These are phyloP conservation scores for Ophion ventricosus DNA, from an alignment of 2,888 invertebrate species.

Conservation along the genomic window DNA sequence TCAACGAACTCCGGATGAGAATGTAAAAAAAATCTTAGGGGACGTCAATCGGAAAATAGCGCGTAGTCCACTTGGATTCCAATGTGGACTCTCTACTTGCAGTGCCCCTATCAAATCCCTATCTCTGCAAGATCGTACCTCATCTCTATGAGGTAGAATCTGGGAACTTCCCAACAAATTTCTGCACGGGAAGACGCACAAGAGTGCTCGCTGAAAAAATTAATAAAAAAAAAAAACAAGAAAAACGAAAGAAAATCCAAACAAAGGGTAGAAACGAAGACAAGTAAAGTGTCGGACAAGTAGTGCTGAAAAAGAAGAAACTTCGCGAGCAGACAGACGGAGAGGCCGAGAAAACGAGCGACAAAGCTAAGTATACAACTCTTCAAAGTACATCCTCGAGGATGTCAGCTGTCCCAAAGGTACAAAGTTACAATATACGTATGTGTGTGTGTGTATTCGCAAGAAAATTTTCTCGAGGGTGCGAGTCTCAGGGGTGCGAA, in stretches of 20 bases:
- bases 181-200: neutral
- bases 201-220: neutral
- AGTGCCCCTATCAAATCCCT: too few species aligned
- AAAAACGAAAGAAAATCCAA: slow-evolving; percentile 18
- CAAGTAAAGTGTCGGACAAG: slow-evolving; percentile 35
- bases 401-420: slow-evolving; percentile 31
- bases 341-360: slow-evolving; percentile 23
- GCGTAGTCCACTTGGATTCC: too few species aligned
- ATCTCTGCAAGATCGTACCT: too few species aligned
- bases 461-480: slow-evolving; percentile 43
- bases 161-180: too few species aligned
- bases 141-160: too few species aligned
- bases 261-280: slow-evolving; percentile 17
- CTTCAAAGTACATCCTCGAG: slow-evolving; percentile 58
- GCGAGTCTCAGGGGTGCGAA: slow-evolving; percentile 1
- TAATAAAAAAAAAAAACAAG: slow-evolving; percentile 10
- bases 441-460: slow-evolving; percentile 3
- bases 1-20: too few species aligned
- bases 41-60: too few species aligned
- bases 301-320: slow-evolving; percentile 48
- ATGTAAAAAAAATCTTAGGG: too few species aligned
- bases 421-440: slow-evolving; percentile 3
- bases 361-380: slow-evolving; percentile 56
- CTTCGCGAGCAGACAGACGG: slow-evolving; percentile 16
- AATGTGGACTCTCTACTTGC: too few species aligned